Evolutionary conservation across 2,888 invertebrate species (phyloP), one percentile per base, ranked within the genome.

Genomic region (Apotomis betuletana): DNA sequence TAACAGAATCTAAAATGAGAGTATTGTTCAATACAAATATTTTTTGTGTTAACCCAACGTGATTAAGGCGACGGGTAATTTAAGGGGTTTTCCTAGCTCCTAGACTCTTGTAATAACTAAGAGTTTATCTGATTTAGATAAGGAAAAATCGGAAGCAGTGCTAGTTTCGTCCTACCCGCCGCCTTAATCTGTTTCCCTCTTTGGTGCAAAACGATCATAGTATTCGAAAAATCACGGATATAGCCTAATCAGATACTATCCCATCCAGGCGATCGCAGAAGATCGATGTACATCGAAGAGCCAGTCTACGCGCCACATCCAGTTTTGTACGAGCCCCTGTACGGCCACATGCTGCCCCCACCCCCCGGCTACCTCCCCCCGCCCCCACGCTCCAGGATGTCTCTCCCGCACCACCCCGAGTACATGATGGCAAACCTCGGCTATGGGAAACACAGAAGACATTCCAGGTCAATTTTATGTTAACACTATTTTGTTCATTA

Each of bases 221-320:
- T 27, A 27, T 27, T 27, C 2, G 27, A 27, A 27, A 27, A 27
- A 27, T 27, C 27, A 27, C 27, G 27, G 27, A 27, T 27, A 27
- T 27, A 27, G 15, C 54, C 12, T 54, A 41, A 64, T 49, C 8
- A 58, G 36, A 49, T 2, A 5, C 4, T 5, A 55, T 68, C 62
- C 52, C 55, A 76, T 83, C 12, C 84, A 92, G 91, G 85, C 59
- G 88, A 90, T 74, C 87, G 91, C 74, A 84, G 92, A 80, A 85
- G 90, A 75, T 93, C 93, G 12, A 82, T 90, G 82, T 92, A 89
- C 77, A 81, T 89, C 49, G 92, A 92, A 73, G 92, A 93, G 69
- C 89, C 90, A 5, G 78, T 88, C 5, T 92, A 92, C 76, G 81
- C 85, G 0, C 87, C 89, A 0, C 90, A 89, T 73, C 90, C 90